Evolutionary conservation across 2,113 vertebrate species (phyloP).

Genomic region (Actenoides lindsayi): DNA sequence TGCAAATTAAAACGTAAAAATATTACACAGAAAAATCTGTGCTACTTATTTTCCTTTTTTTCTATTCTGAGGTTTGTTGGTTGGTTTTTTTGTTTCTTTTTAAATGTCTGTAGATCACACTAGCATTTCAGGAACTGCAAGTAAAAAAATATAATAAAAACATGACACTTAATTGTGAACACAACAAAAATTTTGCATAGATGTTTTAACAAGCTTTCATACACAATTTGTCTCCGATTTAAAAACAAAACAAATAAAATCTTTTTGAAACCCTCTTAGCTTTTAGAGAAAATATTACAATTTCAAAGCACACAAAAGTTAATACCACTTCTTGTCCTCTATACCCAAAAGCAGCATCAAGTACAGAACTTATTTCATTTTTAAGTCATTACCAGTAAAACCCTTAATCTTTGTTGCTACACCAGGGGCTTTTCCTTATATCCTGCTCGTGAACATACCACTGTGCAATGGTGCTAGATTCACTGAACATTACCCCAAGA

Average conservation of each 20-base stretch:
- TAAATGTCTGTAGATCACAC: not conserved
- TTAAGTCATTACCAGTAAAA: not conserved
- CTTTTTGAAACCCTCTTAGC: not conserved
- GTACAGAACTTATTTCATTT: slow-evolving; percentile 1
- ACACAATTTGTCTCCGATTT: not conserved
- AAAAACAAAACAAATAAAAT: not conserved
- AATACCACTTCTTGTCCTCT: not conserved
- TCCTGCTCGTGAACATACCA: not conserved
- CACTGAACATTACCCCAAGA: not conserved
- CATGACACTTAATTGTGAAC: not conserved
- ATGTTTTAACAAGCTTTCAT: not conserved
- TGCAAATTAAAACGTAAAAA: not conserved
- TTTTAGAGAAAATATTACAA: not conserved
- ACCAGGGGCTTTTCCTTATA: not conserved
- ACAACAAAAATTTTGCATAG: not conserved
- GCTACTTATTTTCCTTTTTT: not conserved
- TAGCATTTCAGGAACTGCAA: not conserved
- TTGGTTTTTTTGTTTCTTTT: not conserved
- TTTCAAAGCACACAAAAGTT: not conserved
- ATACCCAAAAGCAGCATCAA: not conserved
- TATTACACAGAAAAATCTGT: not conserved
- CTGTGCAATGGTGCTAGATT: not conserved
- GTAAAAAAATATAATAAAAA: not conserved
- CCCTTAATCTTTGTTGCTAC: not conserved
- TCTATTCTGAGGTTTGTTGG: not conserved